Base-by-base conservation (phyloP, 2,888 invertebrate genomes). In the Drosophila differens region DNA sequence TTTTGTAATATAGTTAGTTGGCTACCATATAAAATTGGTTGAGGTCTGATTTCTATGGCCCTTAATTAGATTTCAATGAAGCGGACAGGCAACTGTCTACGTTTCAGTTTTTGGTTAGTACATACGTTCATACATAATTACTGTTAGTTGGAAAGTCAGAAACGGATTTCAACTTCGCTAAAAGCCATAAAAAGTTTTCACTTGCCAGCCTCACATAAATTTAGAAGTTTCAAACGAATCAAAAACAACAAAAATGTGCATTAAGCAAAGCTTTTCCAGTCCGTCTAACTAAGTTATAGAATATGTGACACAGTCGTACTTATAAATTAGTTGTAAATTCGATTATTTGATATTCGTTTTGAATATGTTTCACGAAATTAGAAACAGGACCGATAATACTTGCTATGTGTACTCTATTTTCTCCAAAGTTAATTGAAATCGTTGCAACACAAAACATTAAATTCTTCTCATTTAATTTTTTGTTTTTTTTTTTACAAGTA, bases 401-500 rank as follows among this genome's bases (percentile, higher is more conserved):
- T 60, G 63, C 66, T 54, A 62, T 71, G 41, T 59, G 72, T 64
- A 14, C 51, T 44, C 57, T 69, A 52, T 65, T 65, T 54, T 71
- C 69, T 53, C 74, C 52, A 74, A 73, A 79, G 69, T 81, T 72
- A 83, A 83, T 81, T 83, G 82, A 83, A 83, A 71, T 76, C 65
- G 74, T 70, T 70, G 73, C 65, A 70, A 79, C 74, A 83, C 70
- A 74, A 75, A 76, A 83, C 76, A 83, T 81, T 79, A 74, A 81
- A 61, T 61, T 77, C 61, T 64, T 39, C 52, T 33, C 25, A 55
- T 57, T 9, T 28, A 63, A 2, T 55, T 37, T 28, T 44, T 61
- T 22, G 22, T 49, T 14, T 55, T 41, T 60, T 37, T 60, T 65
- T 30, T 53, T 53, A 58, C 41, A 70, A 51, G 68, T 68, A 74